A percentile compares a stretch with the other conserved stretches of the same genome.
Conservation (phyloP, 30 jellyfish, hydroid and myxozoan species). For the Chrysaora quinquecirrha region DNA sequence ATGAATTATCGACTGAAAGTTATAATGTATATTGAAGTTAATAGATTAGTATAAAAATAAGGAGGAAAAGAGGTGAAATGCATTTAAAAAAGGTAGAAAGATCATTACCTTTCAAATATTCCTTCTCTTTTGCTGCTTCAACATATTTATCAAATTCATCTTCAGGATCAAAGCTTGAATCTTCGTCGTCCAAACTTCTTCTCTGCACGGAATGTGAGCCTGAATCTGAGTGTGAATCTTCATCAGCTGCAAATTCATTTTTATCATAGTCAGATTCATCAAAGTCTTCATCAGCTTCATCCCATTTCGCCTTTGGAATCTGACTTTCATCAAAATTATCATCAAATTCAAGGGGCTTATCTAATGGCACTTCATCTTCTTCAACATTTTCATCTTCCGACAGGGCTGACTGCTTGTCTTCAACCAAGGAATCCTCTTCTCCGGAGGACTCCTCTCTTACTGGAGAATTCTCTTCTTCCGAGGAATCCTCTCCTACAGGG, state of each 20-base stretch:
- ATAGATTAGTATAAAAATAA: too few relatives aligned
- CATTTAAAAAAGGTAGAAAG: too few relatives aligned
- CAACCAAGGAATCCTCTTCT: neutral
- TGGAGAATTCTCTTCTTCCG: neutral
- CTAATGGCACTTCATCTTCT: neutral
- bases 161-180: neutral
- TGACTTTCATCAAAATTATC: neutral
- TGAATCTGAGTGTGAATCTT: neutral
- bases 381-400: neutral
- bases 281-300: conserved; percentile 39
- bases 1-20: too few relatives aligned
- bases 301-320: conserved; percentile 12
- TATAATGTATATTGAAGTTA: too few relatives aligned
- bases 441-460: neutral
- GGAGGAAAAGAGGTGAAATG: too few relatives aligned
- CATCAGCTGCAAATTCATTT: conserved; percentile 48
- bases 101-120: conserved; percentile 10
- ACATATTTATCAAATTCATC: conserved; percentile 5
- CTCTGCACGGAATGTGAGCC: conserved; percentile 1
- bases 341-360: neutral
- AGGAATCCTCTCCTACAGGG: neutral
- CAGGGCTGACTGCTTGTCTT: neutral
- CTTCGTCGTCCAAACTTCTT: conserved; percentile 25
- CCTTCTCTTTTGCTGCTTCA: conserved; percentile 11
- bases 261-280: conserved; percentile 19